phyloP scores from a whole-genome alignment of 2,888 invertebrate species.

The Dynastes grantii region DNA sequence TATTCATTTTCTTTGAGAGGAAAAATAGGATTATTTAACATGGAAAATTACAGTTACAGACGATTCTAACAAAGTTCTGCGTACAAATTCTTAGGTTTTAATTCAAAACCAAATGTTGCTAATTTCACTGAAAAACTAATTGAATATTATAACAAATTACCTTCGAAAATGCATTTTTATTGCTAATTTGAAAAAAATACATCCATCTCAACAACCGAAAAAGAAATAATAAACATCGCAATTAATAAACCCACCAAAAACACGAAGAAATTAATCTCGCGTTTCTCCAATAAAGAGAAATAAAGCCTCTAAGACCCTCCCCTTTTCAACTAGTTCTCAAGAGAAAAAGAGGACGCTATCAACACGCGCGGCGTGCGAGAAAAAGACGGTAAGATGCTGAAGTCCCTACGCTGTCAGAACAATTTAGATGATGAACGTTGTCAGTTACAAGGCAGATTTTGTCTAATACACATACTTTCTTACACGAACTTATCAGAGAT shows the following conservation, averaged over 20 bases:
- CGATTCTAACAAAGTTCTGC: too few relatives aligned
- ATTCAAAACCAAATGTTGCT: too few relatives aligned
- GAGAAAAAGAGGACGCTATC: slow-evolving; percentile 43
- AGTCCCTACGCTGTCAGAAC: slow-evolving; percentile 62
- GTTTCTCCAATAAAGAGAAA: slow-evolving; percentile 48
- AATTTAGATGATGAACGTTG: slow-evolving; percentile 65
- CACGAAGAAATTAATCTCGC: slow-evolving; percentile 37
- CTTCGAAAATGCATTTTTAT: not conserved
- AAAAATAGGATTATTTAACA: too few relatives aligned
- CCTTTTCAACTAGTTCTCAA: slow-evolving; percentile 51
- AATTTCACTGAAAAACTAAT: too few relatives aligned
- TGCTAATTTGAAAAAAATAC: not conserved
- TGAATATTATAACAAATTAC: not conserved
- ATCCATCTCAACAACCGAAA: not conserved
- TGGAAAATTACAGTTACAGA: too few relatives aligned
- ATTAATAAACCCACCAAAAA: slow-evolving; percentile 31
- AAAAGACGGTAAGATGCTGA: slow-evolving; percentile 34
- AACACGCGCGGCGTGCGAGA: slow-evolving; percentile 24
- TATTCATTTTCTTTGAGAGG: too few relatives aligned
- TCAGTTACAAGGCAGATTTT: slow-evolving; percentile 65
- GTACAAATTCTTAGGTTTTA: too few relatives aligned
- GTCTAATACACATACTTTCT: slow-evolving; percentile 55
- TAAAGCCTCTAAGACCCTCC: slow-evolving; percentile 51
- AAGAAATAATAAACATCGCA: slow-evolving; percentile 20
- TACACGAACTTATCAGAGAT: slow-evolving; percentile 11